These are phyloP conservation scores for Seriola aureovittata DNA, from an alignment of 2,113 vertebrate species.

Conservation along the genomic window DNA sequence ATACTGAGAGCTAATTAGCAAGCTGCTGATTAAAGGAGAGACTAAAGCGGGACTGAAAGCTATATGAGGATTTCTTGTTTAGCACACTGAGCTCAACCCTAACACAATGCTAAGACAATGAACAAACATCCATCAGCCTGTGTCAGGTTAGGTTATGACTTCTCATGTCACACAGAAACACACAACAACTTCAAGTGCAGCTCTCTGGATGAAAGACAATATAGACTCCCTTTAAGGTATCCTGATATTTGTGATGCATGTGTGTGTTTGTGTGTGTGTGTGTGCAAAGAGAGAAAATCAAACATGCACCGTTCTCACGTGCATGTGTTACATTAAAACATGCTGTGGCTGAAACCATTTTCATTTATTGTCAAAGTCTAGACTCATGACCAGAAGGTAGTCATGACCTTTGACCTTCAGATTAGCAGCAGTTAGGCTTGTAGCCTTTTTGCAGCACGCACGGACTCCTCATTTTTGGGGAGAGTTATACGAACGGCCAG, in stretches of 20 bases:
- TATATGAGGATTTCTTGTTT: constrained; percentile 33
- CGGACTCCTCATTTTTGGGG: not conserved
- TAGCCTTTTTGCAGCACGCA: not conserved
- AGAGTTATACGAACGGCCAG: too few relatives aligned
- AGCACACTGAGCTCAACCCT: constrained; percentile 1
- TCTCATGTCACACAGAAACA: not conserved
- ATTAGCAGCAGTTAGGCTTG: too few relatives aligned
- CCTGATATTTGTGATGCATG: not conserved
- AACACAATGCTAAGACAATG: not conserved
- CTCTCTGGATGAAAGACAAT: not conserved
- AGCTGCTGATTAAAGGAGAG: constrained; percentile 80
- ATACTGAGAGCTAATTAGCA: constrained; percentile 79
- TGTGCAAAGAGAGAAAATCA: not conserved
- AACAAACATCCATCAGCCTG: constrained; percentile 4
- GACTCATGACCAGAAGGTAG: not conserved
- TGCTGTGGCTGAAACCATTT: not conserved
- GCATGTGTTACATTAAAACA: not conserved
- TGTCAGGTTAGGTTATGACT: not conserved
- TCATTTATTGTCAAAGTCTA: not conserved
- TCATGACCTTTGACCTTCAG: not conserved
- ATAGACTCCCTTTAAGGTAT: not conserved
- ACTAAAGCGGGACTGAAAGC: constrained; percentile 74
- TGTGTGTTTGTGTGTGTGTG: not conserved
- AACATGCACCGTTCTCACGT: not conserved
- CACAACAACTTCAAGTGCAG: too few relatives aligned